Conservation (phyloP, 1,140 invertebrate species). For the Zophobas atratus region DNA sequence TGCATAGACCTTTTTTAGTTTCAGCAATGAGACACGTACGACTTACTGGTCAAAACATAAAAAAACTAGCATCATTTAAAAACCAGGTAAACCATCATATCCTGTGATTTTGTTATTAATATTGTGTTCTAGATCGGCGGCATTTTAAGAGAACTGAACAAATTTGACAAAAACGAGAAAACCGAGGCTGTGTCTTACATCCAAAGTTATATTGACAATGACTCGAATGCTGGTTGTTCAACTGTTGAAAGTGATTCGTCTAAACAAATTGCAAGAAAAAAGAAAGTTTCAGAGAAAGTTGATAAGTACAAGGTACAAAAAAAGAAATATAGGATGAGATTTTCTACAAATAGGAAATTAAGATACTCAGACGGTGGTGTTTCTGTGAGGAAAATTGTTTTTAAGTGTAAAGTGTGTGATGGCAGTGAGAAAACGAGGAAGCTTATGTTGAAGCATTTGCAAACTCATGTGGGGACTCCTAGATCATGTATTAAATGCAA, state of each 20-base stretch:
- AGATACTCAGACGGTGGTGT: slow-evolving; percentile 4
- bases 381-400: slow-evolving; percentile 12
- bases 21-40: slow-evolving; percentile 46
- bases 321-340: slow-evolving; percentile 29
- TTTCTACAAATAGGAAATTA: slow-evolving; percentile 4
- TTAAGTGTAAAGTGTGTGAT: slow-evolving; percentile 48
- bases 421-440: slow-evolving; percentile 35
- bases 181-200: slow-evolving; percentile 47
- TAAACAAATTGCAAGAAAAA: slow-evolving; percentile 2
- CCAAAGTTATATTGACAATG: slow-evolving; percentile 25
- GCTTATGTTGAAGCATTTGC: slow-evolving; percentile 51
- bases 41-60: slow-evolving; percentile 29
- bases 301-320: neutral
- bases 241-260: neutral
- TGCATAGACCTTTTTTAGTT: neutral
- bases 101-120: no score
- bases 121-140: slow-evolving; percentile 45
- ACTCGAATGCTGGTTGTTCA: neutral
- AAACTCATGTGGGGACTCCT: slow-evolving; percentile 49
- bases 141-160: slow-evolving; percentile 46
- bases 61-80: slow-evolving; percentile 44
- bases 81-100: slow-evolving; percentile 41
- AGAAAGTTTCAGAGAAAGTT: neutral
- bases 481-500: slow-evolving; percentile 50
- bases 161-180: slow-evolving; percentile 46